Evolutionary conservation across 1,140 invertebrate species (phyloP), one percentile per base, ranked within the genome.

Genomic region (Caenorhabditis elegans): DNA sequence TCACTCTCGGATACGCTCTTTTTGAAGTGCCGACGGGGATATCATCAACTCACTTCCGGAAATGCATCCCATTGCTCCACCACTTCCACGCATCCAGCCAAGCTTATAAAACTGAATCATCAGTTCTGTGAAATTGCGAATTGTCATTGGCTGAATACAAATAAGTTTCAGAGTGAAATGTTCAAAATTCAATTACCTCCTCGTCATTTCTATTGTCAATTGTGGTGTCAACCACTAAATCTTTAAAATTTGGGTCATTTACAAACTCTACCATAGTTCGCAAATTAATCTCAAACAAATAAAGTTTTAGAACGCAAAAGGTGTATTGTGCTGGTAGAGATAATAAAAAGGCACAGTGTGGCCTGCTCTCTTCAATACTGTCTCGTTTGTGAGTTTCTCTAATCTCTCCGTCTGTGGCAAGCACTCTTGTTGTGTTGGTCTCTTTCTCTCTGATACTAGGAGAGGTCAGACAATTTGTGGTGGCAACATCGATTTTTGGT

Each of bases 1-100:
- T 78, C 76, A 88, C 85, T 79, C 80, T 81, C 70, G 86, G 76
- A 90, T 87, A 46, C 78, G 92, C 90, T 98, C 97, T 90, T 99
- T 99, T 90, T 98, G 97, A 0, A 99, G 96, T 79, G 95, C 96
- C 11, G 96, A 98, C 34, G 97, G 97, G 3, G 97, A 96, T 87
- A 83, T 48, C 31, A 79, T 51, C 13, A 83, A 55, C 28, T 77
- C 80, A 10, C 43, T 60, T 26, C 53, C 49, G n/a, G 55, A 46
- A 10, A 65, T 47, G 26, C 36, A 79, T 13, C 51, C 82, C 82
- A 83, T 83, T 17, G 82, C 82, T 11, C 82, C 82, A 13, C 82
- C 82, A 11, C 79, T 78, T n/a, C 82, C 82, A 65, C 53, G 82
- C 82, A 83, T 83, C 82, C 82, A 83, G 17, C 82, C 82, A 10